Percentiles rank a stretch among this genome's conserved stretches.
These are phyloP conservation scores for Pteronotus mesoamericanus DNA, from an alignment of 2,797 vertebrate genomes.

Conservation along the genomic window DNA sequence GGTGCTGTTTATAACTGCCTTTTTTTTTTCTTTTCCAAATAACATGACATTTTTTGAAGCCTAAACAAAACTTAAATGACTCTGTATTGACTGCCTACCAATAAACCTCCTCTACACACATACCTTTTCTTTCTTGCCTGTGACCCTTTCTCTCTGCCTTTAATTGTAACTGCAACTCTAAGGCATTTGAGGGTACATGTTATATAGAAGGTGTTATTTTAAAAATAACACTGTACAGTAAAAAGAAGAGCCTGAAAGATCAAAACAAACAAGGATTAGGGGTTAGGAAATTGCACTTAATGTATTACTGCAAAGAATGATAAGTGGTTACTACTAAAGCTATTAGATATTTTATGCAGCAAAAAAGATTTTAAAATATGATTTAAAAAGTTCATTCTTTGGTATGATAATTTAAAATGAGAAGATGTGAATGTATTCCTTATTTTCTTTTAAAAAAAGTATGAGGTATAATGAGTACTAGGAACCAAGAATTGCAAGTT, in stretches of 20 bases:
- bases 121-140: conserved; percentile 75
- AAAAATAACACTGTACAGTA: conserved; percentile 69
- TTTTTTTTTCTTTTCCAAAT: background rate
- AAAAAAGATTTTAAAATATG: conserved; percentile 29
- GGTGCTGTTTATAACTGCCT: background rate
- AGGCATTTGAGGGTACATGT: conserved; percentile 69
- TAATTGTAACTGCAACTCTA: conserved; percentile 72
- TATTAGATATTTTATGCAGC: conserved; percentile 39
- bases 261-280: conserved; percentile 70
- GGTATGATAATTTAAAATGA: conserved; percentile 45
- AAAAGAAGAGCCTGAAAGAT: conserved; percentile 74
- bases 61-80: conserved; percentile 24
- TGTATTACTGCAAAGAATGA: conserved; percentile 64
- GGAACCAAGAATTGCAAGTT: background rate
- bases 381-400: conserved; percentile 20
- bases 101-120: conserved; percentile 65
- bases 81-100: conserved; percentile 36
- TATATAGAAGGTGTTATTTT: conserved; percentile 68
- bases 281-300: conserved; percentile 55
- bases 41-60: conserved; percentile 13
- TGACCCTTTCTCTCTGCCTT: conserved; percentile 75
- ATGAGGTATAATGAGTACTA: conserved; percentile 23
- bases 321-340: conserved; percentile 23
- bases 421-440: background rate
- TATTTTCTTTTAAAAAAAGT: background rate